Evolutionary conservation across 2,797 vertebrate species (phyloP), one percentile per base, ranked within the genome.

Genomic region (Bryconaethiops microstoma): DNA sequence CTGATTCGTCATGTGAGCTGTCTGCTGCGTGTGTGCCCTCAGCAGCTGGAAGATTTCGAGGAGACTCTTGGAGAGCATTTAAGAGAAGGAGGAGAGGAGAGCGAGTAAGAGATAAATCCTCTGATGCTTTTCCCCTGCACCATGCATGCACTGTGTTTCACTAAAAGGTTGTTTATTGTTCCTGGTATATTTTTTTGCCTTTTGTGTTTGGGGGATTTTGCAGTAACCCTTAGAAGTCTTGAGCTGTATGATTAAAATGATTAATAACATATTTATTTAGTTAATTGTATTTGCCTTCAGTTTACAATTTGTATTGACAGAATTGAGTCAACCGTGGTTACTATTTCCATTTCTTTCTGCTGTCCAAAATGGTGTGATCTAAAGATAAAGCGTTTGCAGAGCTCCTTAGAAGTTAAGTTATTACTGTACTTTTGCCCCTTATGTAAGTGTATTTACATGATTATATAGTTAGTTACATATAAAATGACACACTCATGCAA

Each of bases 21-120:
- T 89, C 90, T 98, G 88, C 93, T 99, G 19, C 92, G 90, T 7
- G 93, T 96, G 63, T 86, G 94, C 1, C 81, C 90, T 16, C 93
- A 90, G 87, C 94, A 95, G 85, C 92, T 98, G 86, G 95, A 98
- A 82, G 85, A 94, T 79, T 95, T 96, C n/a, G 97, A 99, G 91
- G 96, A 95, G 77, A 95, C 94, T 0, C 92, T 99, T 74, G 95
- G 97, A n/a, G 95, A 98, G 88, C 95, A 86, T 78, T 92, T 99
- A 90, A 94, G 93, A 84, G 95, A 95, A 68, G 88, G 87, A 76
- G 95, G 90, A 77, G 95, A 96, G 83, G 96, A 97, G 85, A 96
- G 96, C 88, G 95, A 96, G 97, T 99, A 94, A 95, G 97, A 85
- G 68, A 57, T 52, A 45, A 60, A 29, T 65, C 25, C 23, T 45